Evolutionary conservation across 2,888 invertebrate genomes (phyloP).

Genomic region (Tiphia femorata): DNA sequence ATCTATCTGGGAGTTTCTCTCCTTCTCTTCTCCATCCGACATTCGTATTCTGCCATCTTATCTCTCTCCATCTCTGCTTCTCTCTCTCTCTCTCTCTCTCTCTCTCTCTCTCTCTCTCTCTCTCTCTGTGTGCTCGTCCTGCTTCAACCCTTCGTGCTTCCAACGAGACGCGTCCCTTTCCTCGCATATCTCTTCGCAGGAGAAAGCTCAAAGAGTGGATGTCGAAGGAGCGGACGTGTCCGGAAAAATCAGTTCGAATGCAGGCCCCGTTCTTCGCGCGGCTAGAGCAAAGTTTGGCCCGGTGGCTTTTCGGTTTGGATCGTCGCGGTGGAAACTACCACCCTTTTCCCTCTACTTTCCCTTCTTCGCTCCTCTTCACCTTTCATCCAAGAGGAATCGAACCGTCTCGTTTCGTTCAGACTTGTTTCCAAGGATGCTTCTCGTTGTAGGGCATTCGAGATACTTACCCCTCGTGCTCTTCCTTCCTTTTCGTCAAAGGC

Average conservation of each 20-base stretch:
- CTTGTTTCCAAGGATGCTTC: too few species aligned
- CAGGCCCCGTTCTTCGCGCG: too few species aligned
- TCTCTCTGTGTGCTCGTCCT: conserved; percentile 18
- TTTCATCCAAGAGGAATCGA: not conserved
- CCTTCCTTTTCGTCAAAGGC: too few species aligned
- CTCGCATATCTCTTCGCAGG: too few species aligned
- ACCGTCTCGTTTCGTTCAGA: too few species aligned
- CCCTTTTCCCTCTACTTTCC: not conserved
- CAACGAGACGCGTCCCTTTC: too few species aligned
- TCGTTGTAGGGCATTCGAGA: too few species aligned
- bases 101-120: conserved; percentile 27
- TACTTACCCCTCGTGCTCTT: too few species aligned
- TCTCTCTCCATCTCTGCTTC: conserved; percentile 6
- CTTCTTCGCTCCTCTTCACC: not conserved
- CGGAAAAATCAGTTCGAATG: conserved; percentile 37
- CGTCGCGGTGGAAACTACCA: not conserved
- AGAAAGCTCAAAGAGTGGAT: conserved; percentile 37
- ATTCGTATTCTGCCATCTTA: not conserved
- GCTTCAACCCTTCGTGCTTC: too few species aligned
- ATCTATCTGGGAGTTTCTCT: conserved; percentile 1
- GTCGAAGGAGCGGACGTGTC: conserved; percentile 39
- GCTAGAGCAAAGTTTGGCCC: not conserved
- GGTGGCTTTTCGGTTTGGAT: not conserved
- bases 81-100: conserved; percentile 13
- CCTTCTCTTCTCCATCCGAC: conserved; percentile 1